phyloP scores from a whole-genome alignment of 2,113 vertebrate genomes.

The Tachysurus vachellii region DNA sequence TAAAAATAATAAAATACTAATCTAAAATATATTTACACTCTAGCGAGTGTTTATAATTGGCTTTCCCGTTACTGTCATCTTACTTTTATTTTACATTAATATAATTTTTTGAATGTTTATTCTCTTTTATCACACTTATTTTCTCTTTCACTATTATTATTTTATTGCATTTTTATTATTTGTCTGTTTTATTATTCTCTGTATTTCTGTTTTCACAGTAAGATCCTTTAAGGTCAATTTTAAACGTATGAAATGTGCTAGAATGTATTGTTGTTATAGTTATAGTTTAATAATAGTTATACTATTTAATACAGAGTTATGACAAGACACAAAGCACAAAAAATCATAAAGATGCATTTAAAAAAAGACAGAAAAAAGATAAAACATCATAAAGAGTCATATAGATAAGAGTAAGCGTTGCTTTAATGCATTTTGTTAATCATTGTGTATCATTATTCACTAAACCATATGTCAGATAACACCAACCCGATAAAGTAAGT shows the following conservation, averaged over 20 bases:
- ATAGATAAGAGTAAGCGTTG: background rate
- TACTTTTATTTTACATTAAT: background rate
- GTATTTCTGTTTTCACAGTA: background rate
- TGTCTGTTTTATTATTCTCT: background rate
- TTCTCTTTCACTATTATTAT: too few species aligned
- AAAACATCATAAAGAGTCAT: background rate
- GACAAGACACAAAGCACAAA: background rate
- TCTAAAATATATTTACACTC: background rate
- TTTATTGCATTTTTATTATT: background rate
- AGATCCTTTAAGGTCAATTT: background rate
- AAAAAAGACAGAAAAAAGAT: background rate
- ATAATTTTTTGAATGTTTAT: background rate
- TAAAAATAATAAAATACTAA: too few species aligned
- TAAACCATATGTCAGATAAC: background rate
- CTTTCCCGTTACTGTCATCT: background rate
- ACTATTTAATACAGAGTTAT: background rate
- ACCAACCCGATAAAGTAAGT: background rate
- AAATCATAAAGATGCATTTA: background rate
- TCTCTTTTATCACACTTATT: background rate
- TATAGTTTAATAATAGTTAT: background rate
- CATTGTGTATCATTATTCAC: constrained; percentile 8
- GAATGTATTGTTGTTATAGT: background rate
- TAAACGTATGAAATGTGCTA: background rate
- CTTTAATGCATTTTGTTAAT: constrained; percentile 5
- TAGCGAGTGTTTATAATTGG: background rate